Base-by-base conservation (phyloP, 2,888 invertebrate species). In the Allacma fusca region DNA sequence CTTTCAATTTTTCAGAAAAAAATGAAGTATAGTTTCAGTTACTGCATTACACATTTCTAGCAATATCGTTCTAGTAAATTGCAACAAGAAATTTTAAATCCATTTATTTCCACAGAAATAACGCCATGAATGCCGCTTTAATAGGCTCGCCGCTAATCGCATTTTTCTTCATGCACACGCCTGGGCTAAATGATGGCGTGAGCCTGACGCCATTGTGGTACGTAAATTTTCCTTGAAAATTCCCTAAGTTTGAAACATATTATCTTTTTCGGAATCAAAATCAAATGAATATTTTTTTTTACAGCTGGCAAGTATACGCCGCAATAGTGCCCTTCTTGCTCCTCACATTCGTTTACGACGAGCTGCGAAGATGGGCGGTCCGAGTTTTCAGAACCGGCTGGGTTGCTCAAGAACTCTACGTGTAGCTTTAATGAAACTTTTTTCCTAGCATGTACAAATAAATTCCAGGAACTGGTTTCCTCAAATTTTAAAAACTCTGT, bases 261-360 rank as follows among this genome's bases (percentile, higher is more conserved):
- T n/a, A n/a, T n/a, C n/a, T n/a, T n/a, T n/a, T n/a, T n/a, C n/a
- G n/a, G n/a, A n/a, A n/a, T n/a, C n/a, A n/a, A n/a, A n/a, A n/a
- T n/a, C n/a, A n/a, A n/a, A n/a, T n/a, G n/a, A n/a, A n/a, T n/a
- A n/a, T n/a, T n/a, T 59, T 28, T 74, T 71, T 28, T 74, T 73
- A 75, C 85, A 89, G 90, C 78, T 90, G 91, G 86, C 87, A 90
- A 80, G 92, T 93, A 88, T 92, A 93, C 89, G 87, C 93, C 81
- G 90, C 92, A 7, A 91, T 92, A 0, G 75, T 91, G 19, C 94
- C 94, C 2, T 95, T 92, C 86, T 91, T 91, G 81, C 73, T 92
- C 40, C 87, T 92, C 12, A 94, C 95, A 87, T 89, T 94, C 81
- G 83, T 91, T 12, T 91, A 90, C 80, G 94, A 95, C 85, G 94